A percentile compares a stretch with the other conserved stretches of the same genome.
These are phyloP conservation scores for Porites lobata DNA, from an alignment of 92 coral and sea anemone genomes.

Conservation along the genomic window DNA sequence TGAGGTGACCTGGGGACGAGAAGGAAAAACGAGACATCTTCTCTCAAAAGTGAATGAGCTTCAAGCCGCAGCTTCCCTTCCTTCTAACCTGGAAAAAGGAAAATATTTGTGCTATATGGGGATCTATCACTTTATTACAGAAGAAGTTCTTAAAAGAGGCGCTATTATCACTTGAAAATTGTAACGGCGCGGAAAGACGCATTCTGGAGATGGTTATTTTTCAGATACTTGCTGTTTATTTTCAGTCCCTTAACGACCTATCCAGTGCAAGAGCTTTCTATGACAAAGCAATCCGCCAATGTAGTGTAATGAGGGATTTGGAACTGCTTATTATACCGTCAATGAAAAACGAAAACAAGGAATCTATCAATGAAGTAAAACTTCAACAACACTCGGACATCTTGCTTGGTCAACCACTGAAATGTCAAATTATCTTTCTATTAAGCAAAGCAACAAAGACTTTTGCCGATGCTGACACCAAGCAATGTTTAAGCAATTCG, in stretches of 20 bases:
- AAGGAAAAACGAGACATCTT: not conserved
- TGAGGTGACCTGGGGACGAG: not conserved
- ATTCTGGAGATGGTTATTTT: not conserved
- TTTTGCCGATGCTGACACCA: not conserved
- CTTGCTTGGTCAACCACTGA: not conserved
- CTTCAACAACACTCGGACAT: not conserved
- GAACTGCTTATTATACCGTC: not conserved
- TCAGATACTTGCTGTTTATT: conserved; percentile 1
- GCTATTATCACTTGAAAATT: not conserved
- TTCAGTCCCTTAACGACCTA: not conserved
- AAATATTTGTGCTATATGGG: not conserved
- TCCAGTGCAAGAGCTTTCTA: not conserved
- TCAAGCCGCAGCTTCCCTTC: not conserved
- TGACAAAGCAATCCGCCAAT: too few relatives aligned
- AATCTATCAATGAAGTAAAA: not conserved
- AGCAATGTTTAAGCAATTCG: not conserved
- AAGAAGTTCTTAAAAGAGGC: not conserved
- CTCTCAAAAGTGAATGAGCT: not conserved
- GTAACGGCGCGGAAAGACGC: not conserved
- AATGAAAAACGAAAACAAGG: not conserved
- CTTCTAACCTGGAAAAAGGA: not conserved
- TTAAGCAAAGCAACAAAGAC: not conserved
- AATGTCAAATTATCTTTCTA: not conserved
- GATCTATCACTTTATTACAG: not conserved
- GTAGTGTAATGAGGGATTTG: too few relatives aligned